These are phyloP conservation scores for Agonopterix heracliana DNA, from an alignment of 2,888 invertebrate genomes.

Conservation along the genomic window DNA sequence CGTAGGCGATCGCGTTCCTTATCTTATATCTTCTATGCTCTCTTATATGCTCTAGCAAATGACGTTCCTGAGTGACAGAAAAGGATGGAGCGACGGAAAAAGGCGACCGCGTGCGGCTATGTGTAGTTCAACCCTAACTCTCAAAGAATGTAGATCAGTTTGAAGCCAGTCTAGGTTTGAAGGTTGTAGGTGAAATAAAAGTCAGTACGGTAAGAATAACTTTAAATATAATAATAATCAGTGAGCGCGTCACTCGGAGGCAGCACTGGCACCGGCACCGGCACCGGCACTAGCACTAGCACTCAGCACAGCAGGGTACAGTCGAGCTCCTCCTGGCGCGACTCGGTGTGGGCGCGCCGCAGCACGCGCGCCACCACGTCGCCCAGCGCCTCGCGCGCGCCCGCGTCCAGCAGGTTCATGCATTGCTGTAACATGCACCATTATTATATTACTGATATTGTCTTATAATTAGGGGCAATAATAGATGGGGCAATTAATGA, in stretches of 20 bases:
- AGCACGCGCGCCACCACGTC: conserved; percentile 94
- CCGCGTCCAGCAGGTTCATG: conserved; percentile 85
- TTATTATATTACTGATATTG: too few relatives aligned
- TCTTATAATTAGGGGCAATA: background rate
- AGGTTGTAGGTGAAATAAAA: background rate
- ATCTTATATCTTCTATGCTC: too few relatives aligned
- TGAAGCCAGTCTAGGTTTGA: background rate
- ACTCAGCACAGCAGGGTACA: conserved; percentile 90
- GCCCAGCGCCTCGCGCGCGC: conserved; percentile 90
- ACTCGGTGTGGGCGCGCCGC: conserved; percentile 87
- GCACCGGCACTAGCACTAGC: background rate
- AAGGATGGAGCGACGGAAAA: too few relatives aligned
- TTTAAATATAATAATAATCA: background rate
- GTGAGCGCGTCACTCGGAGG: background rate
- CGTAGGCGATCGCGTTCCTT: too few relatives aligned
- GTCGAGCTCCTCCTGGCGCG: conserved; percentile 94
- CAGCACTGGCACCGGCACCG: background rate
- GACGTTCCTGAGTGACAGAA: too few relatives aligned
- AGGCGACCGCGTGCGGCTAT: too few relatives aligned
- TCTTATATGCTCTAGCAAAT: too few relatives aligned
- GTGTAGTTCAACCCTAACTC: too few relatives aligned
- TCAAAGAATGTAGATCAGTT: background rate
- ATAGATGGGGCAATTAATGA: too few relatives aligned
- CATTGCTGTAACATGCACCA: conserved; percentile 74
- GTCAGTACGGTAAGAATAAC: background rate